Evolutionary conservation across 2,888 invertebrate species (phyloP), one percentile per base, ranked within the genome.

Genomic region (Microplitis deprimator): DNA sequence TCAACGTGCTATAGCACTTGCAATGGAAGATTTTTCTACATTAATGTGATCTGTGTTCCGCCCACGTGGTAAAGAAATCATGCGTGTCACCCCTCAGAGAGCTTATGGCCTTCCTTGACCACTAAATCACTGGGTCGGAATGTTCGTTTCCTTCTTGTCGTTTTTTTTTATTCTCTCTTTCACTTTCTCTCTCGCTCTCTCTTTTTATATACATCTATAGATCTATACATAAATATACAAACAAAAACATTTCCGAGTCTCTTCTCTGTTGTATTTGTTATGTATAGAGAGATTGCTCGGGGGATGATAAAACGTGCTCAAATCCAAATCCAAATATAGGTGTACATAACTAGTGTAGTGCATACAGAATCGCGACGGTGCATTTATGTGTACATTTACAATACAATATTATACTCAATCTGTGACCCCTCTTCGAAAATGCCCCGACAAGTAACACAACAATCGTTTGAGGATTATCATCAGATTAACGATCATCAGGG

Each of bases 391-490:
- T 65, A 65, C 65, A 38, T 65, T 29, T 65, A 65, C 13, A 65
- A 20, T 65, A 65, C 13, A 38, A 8, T 65, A 72, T 71, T 71
- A 61, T 62, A 17, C 61, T 16, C 39, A 62, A 61, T 62, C n/a
- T 72, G 62, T 64, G 16, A 60, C 61, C 72, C 62, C 60, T 60
- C 62, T 60, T 20, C 62, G 38, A 17, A 16, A 40, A 72, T 50
- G 69, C 29, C 16, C 39, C 6, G 61, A 72, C 65, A 29, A 65
- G 65, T 29, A 20, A 38, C 6, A 20, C 38, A 29, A 65, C 20
- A 65, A 77, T 79, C 67, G 72, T 73, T 76, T 73, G 59, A 74
- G 80, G 80, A 81, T 81, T 81, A 81, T 79, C 77, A 77, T 76
- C 71, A 76, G 78, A 74, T 81, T 81, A 79, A 77, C 38, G 16